phyloP scores from a whole-genome alignment of 2,113 vertebrate species.

The Hemiprocne comata region DNA sequence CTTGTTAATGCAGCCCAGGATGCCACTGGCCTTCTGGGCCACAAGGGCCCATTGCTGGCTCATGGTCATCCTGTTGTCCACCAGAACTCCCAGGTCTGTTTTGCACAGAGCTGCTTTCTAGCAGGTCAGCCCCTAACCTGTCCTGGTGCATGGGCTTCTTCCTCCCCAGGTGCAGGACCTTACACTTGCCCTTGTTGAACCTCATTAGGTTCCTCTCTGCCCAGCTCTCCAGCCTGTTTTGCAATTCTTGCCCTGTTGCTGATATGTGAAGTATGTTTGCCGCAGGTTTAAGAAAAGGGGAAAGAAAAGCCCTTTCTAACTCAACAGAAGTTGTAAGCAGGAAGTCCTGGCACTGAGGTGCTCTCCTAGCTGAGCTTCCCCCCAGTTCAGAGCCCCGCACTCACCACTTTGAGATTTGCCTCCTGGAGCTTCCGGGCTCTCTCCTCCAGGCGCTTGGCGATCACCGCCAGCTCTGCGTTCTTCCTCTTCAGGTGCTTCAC shows the following conservation, averaged over 20 bases:
- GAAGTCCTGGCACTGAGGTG: neutral
- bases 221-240: neutral
- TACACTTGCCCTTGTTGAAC: no score
- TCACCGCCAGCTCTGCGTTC: conserved; percentile 93
- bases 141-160: no score
- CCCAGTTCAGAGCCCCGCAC: no score
- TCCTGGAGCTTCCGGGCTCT: conserved; percentile 95
- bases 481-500: conserved; percentile 94
- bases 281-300: neutral
- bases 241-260: neutral
- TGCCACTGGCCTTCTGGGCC: no score
- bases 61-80: no score
- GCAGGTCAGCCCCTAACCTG: no score
- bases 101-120: no score
- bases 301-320: neutral
- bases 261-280: neutral
- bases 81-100: no score
- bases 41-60: no score
- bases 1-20: no score
- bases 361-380: neutral
- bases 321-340: neutral
- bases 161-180: no score
- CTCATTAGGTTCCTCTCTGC: no score
- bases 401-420: conserved; percentile 94
- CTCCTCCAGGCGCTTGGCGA: conserved; percentile 95